Base-by-base conservation (phyloP, 1,140 invertebrate species). In the Diachasmimorpha longicaudata region DNA sequence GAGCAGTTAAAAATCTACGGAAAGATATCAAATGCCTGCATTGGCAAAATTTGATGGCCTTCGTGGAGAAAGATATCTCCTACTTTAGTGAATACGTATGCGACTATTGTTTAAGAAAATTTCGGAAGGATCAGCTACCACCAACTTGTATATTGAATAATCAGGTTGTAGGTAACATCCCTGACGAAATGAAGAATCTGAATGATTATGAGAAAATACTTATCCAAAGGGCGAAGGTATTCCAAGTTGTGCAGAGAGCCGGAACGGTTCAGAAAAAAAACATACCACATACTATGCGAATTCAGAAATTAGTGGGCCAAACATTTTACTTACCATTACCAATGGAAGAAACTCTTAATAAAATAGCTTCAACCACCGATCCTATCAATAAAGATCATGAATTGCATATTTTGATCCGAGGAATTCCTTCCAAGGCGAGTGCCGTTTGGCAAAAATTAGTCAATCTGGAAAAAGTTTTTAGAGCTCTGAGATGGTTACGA, bases 251-350 rank as follows among this genome's bases (percentile, higher is more conserved):
- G 36, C 66, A 68, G 16, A 68, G 66, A 68, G 66, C 66, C 11
- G 66, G 66, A 68, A 68, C 66, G 8, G n/a, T 68, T 16, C 66
- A 68, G 16, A 68, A 68, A 16, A 68, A 14, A 68, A 68, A 68
- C 25, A 68, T 68, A 16, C 66, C 66, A 37, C 25, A 68, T 36
- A n/a, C 25, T 14, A 16, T 36, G 36, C 66, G 66, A 68, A 13
- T 37, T 14, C 25, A 68, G 31, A 68, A 68, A 39, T 36, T 39
- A 4, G 36, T 37, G 31, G 66, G 66, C 0, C 36, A 68, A 68
- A 36, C 31, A 37, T 68, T 68, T 39, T 5, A 68, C 36, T 68
- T 68, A 68, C 13, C 25, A 2, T 68, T 36, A 16, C 66, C 25
- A 68, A 16, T 68, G 9, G 0, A 6, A 37, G 66, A 68, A 68